Evolutionary conservation across 2,888 invertebrate genomes (phyloP).

Genomic region (Gari tellinella): DNA sequence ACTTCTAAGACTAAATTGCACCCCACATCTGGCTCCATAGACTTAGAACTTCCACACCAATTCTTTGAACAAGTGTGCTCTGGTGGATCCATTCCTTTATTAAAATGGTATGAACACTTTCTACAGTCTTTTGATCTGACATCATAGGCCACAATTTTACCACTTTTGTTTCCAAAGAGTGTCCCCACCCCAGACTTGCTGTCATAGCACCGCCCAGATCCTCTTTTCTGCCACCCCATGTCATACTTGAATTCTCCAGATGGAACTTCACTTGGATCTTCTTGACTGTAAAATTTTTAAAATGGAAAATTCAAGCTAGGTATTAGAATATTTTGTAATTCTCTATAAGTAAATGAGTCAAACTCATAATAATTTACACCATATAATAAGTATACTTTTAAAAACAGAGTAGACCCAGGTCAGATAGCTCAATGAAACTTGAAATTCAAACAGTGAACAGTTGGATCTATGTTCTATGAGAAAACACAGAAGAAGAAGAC

Average conservation of each 20-base stretch:
- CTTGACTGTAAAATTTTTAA: too few species aligned
- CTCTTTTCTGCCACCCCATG: conserved; percentile 8
- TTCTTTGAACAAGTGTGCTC: not conserved
- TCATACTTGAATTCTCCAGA: conserved; percentile 23
- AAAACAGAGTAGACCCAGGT: too few species aligned
- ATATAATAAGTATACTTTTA: too few species aligned
- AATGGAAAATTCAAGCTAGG: too few species aligned
- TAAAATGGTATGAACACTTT: not conserved
- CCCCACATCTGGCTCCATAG: not conserved
- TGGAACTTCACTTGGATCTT: not conserved
- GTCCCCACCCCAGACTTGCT: not conserved
- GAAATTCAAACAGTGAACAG: too few species aligned
- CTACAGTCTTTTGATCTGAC: not conserved
- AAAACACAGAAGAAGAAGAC: too few species aligned
- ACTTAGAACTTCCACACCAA: not conserved
- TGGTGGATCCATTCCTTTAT: not conserved
- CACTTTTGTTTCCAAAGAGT: not conserved
- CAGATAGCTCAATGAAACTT: too few species aligned
- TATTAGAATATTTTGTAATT: too few species aligned
- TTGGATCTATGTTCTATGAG: too few species aligned
- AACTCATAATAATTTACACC: too few species aligned
- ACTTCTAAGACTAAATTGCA: conserved; percentile 12
- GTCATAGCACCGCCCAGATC: not conserved
- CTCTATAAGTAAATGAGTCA: too few species aligned
- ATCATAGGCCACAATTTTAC: not conserved